Percentiles rank a stretch among this genome's conserved stretches.
Evolutionary conservation across 2,113 vertebrate species (phyloP).

Genomic region (Haemorhous mexicanus): DNA sequence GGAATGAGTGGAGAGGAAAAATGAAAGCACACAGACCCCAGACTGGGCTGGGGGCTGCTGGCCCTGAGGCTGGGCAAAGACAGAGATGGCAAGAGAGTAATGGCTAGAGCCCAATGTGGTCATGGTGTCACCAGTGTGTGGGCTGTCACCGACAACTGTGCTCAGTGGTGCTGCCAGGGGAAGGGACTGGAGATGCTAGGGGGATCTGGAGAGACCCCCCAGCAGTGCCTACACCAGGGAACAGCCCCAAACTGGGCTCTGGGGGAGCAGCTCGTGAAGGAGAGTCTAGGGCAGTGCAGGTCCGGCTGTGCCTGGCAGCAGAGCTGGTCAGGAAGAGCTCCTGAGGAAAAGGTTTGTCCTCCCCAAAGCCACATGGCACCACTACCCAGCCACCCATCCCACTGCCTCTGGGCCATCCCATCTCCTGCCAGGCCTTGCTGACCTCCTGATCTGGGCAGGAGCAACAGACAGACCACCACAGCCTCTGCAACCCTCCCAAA

Average conservation of each 20-base stretch:
- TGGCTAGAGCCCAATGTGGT: not conserved
- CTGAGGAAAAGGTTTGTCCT: not conserved
- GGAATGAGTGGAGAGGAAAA: not conserved
- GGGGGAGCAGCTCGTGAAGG: not conserved
- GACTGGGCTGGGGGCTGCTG: not conserved
- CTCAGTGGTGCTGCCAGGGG: rapidly evolving
- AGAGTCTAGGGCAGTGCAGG: not conserved
- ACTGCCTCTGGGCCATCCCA: rapidly evolving
- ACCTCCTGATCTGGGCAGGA: not conserved
- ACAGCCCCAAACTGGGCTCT: not conserved
- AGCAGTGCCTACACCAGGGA: not conserved
- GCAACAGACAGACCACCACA: not conserved
- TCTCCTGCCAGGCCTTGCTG: not conserved
- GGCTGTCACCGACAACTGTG: not conserved
- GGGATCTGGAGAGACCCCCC: not conserved
- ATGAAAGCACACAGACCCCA: not conserved
- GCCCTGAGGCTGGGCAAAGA: not conserved
- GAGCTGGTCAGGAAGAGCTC: not conserved
- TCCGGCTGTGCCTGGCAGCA: rapidly evolving
- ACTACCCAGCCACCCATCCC: not conserved
- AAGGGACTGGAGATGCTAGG: not conserved
- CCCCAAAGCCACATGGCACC: not conserved
- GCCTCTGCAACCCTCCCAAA: not conserved
- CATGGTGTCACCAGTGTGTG: rapidly evolving
- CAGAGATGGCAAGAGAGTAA: rapidly evolving